Evolutionary conservation across 2,797 vertebrate genomes (phyloP).

Genomic region (Anguilla obscura): DNA sequence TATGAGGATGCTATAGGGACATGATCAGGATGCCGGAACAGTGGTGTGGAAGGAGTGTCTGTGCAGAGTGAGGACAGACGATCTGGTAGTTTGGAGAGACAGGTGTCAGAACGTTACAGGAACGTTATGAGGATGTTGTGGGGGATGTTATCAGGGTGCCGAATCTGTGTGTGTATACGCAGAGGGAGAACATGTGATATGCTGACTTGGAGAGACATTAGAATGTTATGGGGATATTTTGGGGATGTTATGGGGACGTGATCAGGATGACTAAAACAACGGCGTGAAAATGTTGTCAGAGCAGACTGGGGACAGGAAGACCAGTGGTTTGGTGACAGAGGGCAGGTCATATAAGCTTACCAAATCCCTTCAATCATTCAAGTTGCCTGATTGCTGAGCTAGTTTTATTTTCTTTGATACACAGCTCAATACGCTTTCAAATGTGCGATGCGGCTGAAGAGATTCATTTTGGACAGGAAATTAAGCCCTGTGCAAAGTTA

Average conservation of each 20-base stretch:
- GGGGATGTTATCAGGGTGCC: too few species aligned
- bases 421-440: not conserved
- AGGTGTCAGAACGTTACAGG: not conserved
- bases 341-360: not conserved
- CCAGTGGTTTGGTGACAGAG: not conserved
- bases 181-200: too few species aligned
- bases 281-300: too few species aligned
- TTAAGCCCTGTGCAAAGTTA: not conserved
- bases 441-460: not conserved
- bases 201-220: not conserved
- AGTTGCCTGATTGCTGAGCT: not conserved
- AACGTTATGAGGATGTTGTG: too few species aligned
- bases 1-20: too few species aligned
- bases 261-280: too few species aligned
- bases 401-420: not conserved
- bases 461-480: not conserved
- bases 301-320: too few species aligned
- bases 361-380: not conserved
- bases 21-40: too few species aligned
- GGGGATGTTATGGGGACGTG: too few species aligned
- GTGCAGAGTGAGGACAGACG: not conserved
- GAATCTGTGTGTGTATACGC: too few species aligned
- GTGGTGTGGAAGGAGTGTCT: not conserved
- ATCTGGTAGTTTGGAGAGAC: not conserved
- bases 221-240: not conserved